phyloP scores from a whole-genome alignment of 2,888 invertebrate species.

The Lithophane semibrunnea region DNA sequence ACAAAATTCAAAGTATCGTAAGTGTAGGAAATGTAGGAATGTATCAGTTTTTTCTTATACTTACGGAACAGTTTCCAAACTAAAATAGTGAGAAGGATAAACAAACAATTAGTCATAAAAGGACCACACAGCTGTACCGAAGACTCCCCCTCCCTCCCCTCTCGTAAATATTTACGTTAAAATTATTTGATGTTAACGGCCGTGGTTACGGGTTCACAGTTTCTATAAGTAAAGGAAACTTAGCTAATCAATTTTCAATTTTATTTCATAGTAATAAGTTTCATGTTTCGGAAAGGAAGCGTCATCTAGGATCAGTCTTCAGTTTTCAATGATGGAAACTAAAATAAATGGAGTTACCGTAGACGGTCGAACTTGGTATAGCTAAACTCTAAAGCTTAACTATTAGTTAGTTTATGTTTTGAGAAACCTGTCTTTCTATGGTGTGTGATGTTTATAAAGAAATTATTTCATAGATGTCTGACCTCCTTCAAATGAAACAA shows the following conservation, averaged over 20 bases:
- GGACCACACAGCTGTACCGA: conserved; percentile 67
- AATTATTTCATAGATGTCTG: background rate
- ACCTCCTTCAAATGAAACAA: background rate
- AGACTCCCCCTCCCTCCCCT: conserved; percentile 34
- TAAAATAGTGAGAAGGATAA: conserved; percentile 57
- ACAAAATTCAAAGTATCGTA: background rate
- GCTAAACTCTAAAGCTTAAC: background rate
- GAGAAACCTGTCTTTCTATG: conserved; percentile 5
- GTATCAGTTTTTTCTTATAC: conserved; percentile 18
- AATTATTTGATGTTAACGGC: conserved; percentile 69
- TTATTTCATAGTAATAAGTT: conserved; percentile 27
- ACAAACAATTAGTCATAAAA: conserved; percentile 67
- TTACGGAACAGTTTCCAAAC: conserved; percentile 36
- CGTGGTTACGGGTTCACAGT: conserved; percentile 43
- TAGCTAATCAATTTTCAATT: conserved; percentile 22
- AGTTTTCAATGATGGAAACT: conserved; percentile 46
- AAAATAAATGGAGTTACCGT: conserved; percentile 51
- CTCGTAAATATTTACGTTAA: conserved; percentile 76
- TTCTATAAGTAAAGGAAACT: background rate
- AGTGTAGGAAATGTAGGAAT: background rate
- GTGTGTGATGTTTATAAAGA: background rate
- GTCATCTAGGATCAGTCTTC: conserved; percentile 26
- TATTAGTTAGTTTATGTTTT: conserved; percentile 5
- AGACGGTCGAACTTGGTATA: conserved; percentile 7
- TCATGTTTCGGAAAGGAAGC: conserved; percentile 26